phyloP scores from a whole-genome alignment of 2,888 invertebrate species.

The Stenurella melanura region DNA sequence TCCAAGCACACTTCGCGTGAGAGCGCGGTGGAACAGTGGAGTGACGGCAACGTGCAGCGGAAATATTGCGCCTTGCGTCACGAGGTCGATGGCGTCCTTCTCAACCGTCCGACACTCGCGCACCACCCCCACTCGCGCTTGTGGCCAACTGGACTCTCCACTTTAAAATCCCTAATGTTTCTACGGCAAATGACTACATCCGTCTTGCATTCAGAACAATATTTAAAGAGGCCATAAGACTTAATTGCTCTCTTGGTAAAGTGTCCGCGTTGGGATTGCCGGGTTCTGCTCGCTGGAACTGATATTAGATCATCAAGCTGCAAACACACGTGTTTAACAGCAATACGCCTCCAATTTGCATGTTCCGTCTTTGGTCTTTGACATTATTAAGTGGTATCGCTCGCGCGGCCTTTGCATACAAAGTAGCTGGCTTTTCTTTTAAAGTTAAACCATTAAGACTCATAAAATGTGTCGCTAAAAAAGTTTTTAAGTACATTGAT shows the following conservation, averaged over 20 bases:
- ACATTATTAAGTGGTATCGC: constrained; percentile 49
- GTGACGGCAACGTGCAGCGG: constrained; percentile 55
- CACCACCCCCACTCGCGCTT: constrained; percentile 65
- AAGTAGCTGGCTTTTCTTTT: constrained; percentile 45
- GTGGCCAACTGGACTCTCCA: constrained; percentile 58
- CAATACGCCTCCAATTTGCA: constrained; percentile 50
- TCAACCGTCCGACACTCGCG: constrained; percentile 66
- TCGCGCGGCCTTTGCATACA: constrained; percentile 49
- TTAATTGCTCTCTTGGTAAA: constrained; percentile 32
- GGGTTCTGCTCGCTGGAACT: neutral
- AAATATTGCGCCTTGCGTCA: constrained; percentile 63
- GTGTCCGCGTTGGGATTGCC: neutral
- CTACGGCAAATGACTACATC: constrained; percentile 51
- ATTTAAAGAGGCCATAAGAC: constrained; percentile 22
- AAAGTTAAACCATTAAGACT: constrained; percentile 49
- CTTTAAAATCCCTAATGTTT: constrained; percentile 45
- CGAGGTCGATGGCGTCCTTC: constrained; percentile 70
- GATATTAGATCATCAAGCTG: constrained; percentile 56
- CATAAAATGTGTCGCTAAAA: constrained; percentile 47
- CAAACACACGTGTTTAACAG: constrained; percentile 57
- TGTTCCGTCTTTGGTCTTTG: constrained; percentile 46
- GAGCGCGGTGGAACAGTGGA: constrained; percentile 68
- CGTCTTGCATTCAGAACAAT: constrained; percentile 59
- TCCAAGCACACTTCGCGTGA: constrained; percentile 64
- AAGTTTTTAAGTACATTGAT: constrained; percentile 51